Evolutionary conservation across 2,888 invertebrate genomes (phyloP), one percentile per base, ranked within the genome.

Genomic region (Dioctria linearis): DNA sequence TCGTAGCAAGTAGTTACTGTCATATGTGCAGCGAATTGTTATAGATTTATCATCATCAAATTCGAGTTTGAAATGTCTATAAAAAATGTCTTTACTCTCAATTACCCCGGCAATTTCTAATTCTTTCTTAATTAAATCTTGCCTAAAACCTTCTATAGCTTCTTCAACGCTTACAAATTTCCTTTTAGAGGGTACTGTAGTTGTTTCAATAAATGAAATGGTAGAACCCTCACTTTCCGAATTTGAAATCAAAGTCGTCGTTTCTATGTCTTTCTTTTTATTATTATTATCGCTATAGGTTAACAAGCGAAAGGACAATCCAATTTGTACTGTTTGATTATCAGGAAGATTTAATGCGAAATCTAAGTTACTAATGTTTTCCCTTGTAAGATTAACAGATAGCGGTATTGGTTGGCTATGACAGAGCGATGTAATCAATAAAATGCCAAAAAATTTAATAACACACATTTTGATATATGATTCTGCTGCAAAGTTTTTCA

Each of bases 11-110:
- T 78, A 63, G 37, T 78, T 63, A 46, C 73, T 73, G 43, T 73
- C 51, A 3, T 73, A 73, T 73, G 73, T 63, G 3, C 61, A 63
- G 25, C 61, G 78, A 61, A 78, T n/a, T n/a, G 61, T 78, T 61
- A 78, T 46, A 8, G 25, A 59, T 78, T 61, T 78, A n/a, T 78
- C 63, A 78, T 78, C 61, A 46, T 78, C 78, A 43, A 78, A 63
- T 59, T 78, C 63, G 39, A 78, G 42, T 43, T 61, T 78, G 61
- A 78, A 78, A 42, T 78, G 61, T 63, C 42, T 78, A 59, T 78
- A 78, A 78, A 63, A 78, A 63, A 59, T n/a, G n/a, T n/a, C n/a
- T n/a, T n/a, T n/a, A n/a, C n/a, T n/a, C n/a, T n/a, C n/a, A n/a
- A n/a, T 78, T 4, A 78, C 51, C 59, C 63, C 78, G 43, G 78